A percentile compares a stretch with the other conserved stretches of the same genome.
phyloP scores from a whole-genome alignment of 2,797 vertebrate species.

The Tragelaphus eurycerus region DNA sequence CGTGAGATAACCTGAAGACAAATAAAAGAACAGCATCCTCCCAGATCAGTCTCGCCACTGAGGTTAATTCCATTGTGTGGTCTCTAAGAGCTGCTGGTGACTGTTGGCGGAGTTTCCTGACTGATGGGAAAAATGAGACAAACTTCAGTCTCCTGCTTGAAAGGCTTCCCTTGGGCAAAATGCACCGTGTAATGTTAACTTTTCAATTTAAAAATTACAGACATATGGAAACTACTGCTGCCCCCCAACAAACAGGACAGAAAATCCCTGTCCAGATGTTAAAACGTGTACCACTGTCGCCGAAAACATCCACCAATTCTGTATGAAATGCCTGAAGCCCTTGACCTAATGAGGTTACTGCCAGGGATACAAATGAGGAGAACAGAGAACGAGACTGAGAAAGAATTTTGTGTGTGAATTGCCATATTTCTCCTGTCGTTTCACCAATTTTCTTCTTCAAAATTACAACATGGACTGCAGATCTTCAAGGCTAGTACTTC shows the following conservation, averaged over 20 bases:
- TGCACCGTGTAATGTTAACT: conserved; percentile 67
- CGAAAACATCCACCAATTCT: conserved; percentile 69
- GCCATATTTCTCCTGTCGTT: conserved; percentile 83
- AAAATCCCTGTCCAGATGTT: conserved; percentile 65
- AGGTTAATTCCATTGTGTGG: conserved; percentile 37
- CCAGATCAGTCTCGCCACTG: background rate
- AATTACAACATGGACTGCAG: conserved; percentile 81
- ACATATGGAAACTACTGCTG: conserved; percentile 58
- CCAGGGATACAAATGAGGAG: conserved; percentile 81
- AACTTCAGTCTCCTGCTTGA: conserved; percentile 55
- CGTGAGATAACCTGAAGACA: background rate
- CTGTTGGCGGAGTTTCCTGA: conserved; percentile 4
- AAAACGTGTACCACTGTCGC: conserved; percentile 58
- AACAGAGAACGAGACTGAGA: conserved; percentile 79
- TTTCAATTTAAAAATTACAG: conserved; percentile 76
- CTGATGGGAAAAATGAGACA: conserved; percentile 26
- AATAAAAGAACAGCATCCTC: background rate
- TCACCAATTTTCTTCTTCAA: conserved; percentile 75
- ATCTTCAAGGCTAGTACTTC: conserved; percentile 79
- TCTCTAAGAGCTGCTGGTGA: conserved; percentile 31
- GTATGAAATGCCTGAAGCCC: conserved; percentile 77
- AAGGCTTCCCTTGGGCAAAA: conserved; percentile 65
- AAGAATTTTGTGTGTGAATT: conserved; percentile 80
- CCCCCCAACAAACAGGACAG: conserved; percentile 25
- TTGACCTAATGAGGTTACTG: conserved; percentile 84